Evolutionary conservation across 2,113 vertebrate species (phyloP).

Genomic region (Ochotona curzoniae): DNA sequence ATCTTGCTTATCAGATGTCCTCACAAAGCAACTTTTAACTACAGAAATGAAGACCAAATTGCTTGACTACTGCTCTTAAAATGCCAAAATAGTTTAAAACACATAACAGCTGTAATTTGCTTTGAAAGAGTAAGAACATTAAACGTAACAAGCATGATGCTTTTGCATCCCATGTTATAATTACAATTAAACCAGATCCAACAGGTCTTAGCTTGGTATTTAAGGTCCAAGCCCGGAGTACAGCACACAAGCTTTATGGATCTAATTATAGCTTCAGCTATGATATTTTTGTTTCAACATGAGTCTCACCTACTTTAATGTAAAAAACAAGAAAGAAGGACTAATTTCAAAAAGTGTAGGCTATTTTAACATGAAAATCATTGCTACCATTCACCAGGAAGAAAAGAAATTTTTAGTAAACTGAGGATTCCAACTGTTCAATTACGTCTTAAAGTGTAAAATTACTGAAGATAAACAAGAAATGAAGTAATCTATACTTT

Average conservation of each 20-base stretch:
- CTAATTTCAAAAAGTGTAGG: slow-evolving; percentile 21
- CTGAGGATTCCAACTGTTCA: not conserved
- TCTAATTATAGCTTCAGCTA: slow-evolving; percentile 75
- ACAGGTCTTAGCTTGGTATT: slow-evolving; percentile 61
- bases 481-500: not conserved
- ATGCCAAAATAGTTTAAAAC: slow-evolving; percentile 50
- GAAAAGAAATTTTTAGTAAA: slow-evolving; percentile 11
- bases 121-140: slow-evolving; percentile 74
- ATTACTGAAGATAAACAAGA: slow-evolving; percentile 15
- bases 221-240: slow-evolving; percentile 47
- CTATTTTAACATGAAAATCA: slow-evolving; percentile 50
- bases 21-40: slow-evolving; percentile 51
- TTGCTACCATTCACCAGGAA: not conserved
- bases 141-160: slow-evolving; percentile 55
- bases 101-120: slow-evolving; percentile 58
- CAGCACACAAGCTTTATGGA: slow-evolving; percentile 61
- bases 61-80: slow-evolving; percentile 46
- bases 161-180: slow-evolving; percentile 71
- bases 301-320: slow-evolving; percentile 53
- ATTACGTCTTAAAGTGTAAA: slow-evolving; percentile 39
- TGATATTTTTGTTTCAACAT: slow-evolving; percentile 70
- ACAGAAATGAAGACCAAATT: slow-evolving; percentile 33
- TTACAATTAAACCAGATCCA: slow-evolving; percentile 71
- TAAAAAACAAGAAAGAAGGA: slow-evolving; percentile 52
- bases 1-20: not conserved